phyloP scores from a whole-genome alignment of 1,140 invertebrate genomes.

The Penaeus vannamei region DNA sequence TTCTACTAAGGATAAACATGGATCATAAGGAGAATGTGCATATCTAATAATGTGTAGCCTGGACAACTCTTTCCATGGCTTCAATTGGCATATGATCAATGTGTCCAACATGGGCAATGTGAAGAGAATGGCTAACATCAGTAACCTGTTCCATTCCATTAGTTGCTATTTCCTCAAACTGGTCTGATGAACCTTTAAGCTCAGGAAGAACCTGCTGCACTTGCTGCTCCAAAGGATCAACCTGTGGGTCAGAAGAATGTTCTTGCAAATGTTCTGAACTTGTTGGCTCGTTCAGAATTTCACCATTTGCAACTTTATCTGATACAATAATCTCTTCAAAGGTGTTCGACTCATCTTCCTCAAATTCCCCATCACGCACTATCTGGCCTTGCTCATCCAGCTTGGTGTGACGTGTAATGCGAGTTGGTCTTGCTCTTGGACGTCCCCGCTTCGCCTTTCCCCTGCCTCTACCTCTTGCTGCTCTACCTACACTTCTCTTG shows the following conservation, averaged over 20 bases:
- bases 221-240: constrained; percentile 18
- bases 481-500: constrained; percentile 43
- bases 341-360: not conserved
- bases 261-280: constrained; percentile 37
- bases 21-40: too few species aligned
- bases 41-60: constrained; percentile 43
- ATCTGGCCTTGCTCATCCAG: constrained; percentile 54
- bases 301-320: constrained; percentile 5
- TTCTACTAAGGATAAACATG: too few species aligned
- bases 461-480: constrained; percentile 13
- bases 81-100: constrained; percentile 60
- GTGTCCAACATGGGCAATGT: constrained; percentile 58
- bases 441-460: constrained; percentile 34
- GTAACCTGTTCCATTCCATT: constrained; percentile 40
- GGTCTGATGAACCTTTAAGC: constrained; percentile 36
- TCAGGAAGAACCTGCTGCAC: constrained; percentile 43
- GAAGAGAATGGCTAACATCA: constrained; percentile 44
- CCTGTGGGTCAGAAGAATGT: constrained; percentile 5
- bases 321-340: constrained; percentile 14
- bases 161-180: constrained; percentile 47
- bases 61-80: constrained; percentile 59
- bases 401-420: constrained; percentile 55
- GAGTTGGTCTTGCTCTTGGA: constrained; percentile 38
- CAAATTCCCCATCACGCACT: constrained; percentile 32
- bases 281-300: constrained; percentile 17